These are phyloP conservation scores for Luehdorfia chinensis DNA, from an alignment of 1,140 invertebrate genomes.

Conservation along the genomic window DNA sequence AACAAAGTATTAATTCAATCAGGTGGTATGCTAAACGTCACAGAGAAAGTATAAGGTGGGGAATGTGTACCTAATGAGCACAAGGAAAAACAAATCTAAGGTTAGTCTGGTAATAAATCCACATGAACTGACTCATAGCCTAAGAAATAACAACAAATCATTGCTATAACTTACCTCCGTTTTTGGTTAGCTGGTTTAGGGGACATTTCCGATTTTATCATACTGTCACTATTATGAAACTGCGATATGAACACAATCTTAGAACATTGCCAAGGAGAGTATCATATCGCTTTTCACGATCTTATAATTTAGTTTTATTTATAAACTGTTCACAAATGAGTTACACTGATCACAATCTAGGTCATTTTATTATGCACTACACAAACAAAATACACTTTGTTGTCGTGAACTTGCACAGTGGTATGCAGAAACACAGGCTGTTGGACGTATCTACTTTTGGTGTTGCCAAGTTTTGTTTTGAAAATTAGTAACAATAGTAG, in stretches of 20 bases:
- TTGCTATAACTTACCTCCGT: constrained; percentile 48
- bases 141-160: not conserved
- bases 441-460: constrained; percentile 1
- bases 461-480: not conserved
- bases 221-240: constrained; percentile 62
- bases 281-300: constrained; percentile 68
- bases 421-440: constrained; percentile 22
- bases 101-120: constrained; percentile 1
- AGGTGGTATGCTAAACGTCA: constrained; percentile 7
- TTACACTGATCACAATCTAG: constrained; percentile 57
- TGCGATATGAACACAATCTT: constrained; percentile 74
- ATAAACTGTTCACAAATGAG: constrained; percentile 38
- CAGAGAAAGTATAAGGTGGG: constrained; percentile 12
- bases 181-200: constrained; percentile 67
- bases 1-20: constrained; percentile 9
- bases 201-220: constrained; percentile 67
- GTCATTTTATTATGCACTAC: constrained; percentile 71
- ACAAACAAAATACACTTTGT: constrained; percentile 67
- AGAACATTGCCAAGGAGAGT: constrained; percentile 77
- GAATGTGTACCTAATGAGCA: constrained; percentile 5
- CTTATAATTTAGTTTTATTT: constrained; percentile 36
- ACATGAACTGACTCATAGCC: not conserved
- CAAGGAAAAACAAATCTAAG: constrained; percentile 10
- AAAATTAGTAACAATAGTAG: too few relatives aligned
- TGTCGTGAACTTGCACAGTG: constrained; percentile 68